Conservation (phyloP, 2,888 invertebrate species). For the Pollenia amentaria region DNA sequence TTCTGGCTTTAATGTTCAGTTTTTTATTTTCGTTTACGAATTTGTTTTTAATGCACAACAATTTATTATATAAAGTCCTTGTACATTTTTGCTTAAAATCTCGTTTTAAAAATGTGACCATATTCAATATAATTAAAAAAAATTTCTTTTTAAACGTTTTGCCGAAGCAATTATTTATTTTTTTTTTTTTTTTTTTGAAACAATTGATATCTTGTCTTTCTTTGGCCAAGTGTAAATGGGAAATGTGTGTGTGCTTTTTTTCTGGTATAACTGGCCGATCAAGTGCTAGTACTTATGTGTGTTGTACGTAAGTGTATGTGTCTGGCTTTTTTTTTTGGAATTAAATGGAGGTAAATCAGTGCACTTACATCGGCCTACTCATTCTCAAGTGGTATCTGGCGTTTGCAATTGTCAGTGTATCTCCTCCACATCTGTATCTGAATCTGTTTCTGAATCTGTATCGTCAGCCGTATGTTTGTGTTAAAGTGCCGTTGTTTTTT, state of each 20-base stretch:
- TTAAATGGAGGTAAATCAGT: conserved; percentile 35
- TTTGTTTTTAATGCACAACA: too few species aligned
- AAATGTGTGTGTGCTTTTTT: conserved; percentile 19
- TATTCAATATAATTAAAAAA: neutral
- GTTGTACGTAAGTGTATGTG: conserved; percentile 1
- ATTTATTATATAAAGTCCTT: too few species aligned
- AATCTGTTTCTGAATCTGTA: neutral
- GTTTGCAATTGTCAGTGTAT: neutral
- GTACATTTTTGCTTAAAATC: neutral
- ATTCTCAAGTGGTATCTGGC: conserved; percentile 45
- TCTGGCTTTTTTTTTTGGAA: conserved; percentile 31
- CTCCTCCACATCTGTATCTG: neutral
- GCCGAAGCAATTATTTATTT: neutral
- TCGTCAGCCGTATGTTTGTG: neutral
- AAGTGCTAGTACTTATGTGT: conserved; percentile 39
- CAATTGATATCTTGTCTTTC: conserved; percentile 50
- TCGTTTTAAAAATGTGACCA: neutral
- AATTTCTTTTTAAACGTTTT: neutral
- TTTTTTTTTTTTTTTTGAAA: conserved; percentile 2
- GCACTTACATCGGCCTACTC: conserved; percentile 36
- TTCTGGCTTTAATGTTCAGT: too few species aligned
- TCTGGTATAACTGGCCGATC: conserved; percentile 59
- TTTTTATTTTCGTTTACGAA: too few species aligned
- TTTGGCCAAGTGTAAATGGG: conserved; percentile 57
- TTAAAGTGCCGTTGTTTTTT: conserved; percentile 9